Conservation (phyloP, 1,140 invertebrate genomes). For the Eupristina koningsbergeri region DNA sequence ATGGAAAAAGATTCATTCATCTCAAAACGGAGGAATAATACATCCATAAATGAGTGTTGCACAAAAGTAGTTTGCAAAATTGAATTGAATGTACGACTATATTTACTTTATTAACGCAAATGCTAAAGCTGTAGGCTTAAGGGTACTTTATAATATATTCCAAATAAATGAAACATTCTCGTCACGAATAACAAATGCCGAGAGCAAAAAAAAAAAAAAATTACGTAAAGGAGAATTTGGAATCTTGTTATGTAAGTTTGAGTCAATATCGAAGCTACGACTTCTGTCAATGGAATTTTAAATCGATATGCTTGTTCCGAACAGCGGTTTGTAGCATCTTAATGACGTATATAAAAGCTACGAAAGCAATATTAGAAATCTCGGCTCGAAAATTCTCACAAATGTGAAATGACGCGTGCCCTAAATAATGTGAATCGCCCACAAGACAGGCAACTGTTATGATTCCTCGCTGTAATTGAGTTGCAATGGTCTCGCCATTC, state of each 20-base stretch:
- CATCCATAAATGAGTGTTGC: too few relatives aligned
- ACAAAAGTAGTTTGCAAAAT: too few relatives aligned
- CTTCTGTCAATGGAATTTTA: not conserved
- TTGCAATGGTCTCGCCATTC: slow-evolving; percentile 51
- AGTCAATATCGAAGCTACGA: not conserved
- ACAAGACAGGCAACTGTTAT: slow-evolving; percentile 56
- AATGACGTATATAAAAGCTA: slow-evolving; percentile 30
- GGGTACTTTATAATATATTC: not conserved
- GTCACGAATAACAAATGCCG: not conserved
- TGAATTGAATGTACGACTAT: not conserved
- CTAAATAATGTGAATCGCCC: slow-evolving; percentile 59
- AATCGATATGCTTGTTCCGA: not conserved
- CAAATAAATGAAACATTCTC: not conserved
- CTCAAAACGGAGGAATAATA: too few relatives aligned
- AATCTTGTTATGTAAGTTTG: not conserved
- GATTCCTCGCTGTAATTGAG: slow-evolving; percentile 57
- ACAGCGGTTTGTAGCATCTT: slow-evolving; percentile 33
- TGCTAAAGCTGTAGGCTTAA: not conserved
- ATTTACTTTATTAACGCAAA: not conserved
- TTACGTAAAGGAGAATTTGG: not conserved
- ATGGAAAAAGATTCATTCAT: too few relatives aligned
- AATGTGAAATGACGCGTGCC: slow-evolving; percentile 8
- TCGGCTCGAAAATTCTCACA: not conserved
- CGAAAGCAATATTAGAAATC: slow-evolving; percentile 38
- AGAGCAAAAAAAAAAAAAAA: not conserved